A percentile compares a stretch with the other conserved stretches of the same genome.
Conservation (phyloP, 1,140 invertebrate genomes). For the Drosophila cardini region DNA sequence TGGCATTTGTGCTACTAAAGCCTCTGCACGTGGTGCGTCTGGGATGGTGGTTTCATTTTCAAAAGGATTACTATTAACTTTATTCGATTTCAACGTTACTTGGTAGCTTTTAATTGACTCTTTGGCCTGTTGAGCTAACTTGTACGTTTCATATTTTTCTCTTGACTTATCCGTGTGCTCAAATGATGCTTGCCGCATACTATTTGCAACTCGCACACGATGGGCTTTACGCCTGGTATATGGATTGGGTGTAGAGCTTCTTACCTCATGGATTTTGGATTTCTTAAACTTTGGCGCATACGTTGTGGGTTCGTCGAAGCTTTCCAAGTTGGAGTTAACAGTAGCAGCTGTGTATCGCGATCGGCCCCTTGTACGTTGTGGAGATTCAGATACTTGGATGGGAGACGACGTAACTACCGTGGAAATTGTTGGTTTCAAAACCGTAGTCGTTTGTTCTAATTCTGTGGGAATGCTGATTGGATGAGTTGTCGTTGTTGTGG, state of each 20-base stretch:
- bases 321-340: conserved; percentile 49
- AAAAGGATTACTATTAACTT: conserved; percentile 45
- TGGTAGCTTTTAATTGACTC: conserved; percentile 19
- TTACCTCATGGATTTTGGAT: conserved; percentile 23
- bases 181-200: conserved; percentile 30
- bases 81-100: conserved; percentile 21
- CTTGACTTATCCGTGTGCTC: conserved; percentile 35
- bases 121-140: conserved; percentile 48
- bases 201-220: conserved; percentile 51
- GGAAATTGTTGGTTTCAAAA: conserved; percentile 46
- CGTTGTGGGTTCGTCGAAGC: conserved; percentile 73
- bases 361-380: conserved; percentile 60
- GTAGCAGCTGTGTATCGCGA: conserved; percentile 75
- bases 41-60: conserved; percentile 61
- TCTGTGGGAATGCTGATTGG: conserved; percentile 2
- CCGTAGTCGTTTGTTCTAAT: conserved; percentile 20
- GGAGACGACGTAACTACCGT: conserved; percentile 58
- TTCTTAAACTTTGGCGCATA: conserved; percentile 72
- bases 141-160: conserved; percentile 69
- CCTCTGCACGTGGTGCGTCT: conserved; percentile 68
- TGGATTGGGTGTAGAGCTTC: conserved; percentile 8
- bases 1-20: conserved; percentile 53
- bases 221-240: conserved; percentile 55
- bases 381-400: conserved; percentile 45
- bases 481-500: conserved; percentile 12